Base-by-base conservation (phyloP, 2,888 invertebrate species). In the Palloptera scutellata region DNA sequence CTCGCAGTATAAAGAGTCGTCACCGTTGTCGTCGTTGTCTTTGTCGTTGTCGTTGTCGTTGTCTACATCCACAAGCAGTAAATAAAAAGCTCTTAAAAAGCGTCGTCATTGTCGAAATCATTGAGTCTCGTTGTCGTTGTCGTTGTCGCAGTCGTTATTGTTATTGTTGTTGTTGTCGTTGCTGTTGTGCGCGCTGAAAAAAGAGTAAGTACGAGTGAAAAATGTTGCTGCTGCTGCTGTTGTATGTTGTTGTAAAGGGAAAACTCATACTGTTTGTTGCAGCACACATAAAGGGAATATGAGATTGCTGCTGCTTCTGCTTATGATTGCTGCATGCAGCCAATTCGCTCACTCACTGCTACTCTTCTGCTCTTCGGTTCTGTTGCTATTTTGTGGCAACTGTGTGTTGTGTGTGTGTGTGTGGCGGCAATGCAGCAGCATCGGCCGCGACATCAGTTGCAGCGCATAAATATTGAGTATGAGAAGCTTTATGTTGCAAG, bases 271-370 rank as follows among this genome's bases (percentile, higher is more conserved):
- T n/a, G n/a, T n/a, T n/a, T n/a, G 81, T 82, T 81, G 82, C 81
- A 78, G 82, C 79, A 81, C 82, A 79, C 82, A 82, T 81, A 79
- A 82, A 82, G 79, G 81, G 80, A 79, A 80, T 80, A 67, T 69
- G 70, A 64, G 67, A 68, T 69, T 73, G 59, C 63, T 55, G 59
- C 53, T 45, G 30, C 6, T 30, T 2, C 30, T 30, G 30, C 30
- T 30, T 2, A 2, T 30, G 6, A 4, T 30, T 30, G 30, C 30
- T 30, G 30, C 30, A 30, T 30, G 30, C 30, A 30, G 30, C 30
- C 6, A 30, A 30, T 30, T 30, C 30, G 30, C 30, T 30, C 30
- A 30, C 30, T 30, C 30, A 30, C 6, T 30, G 30, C 30, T 30
- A 30, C 30, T 30, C 30, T 30, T 30, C 30, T 30, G 30, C 30